These are phyloP conservation scores for Falco biarmicus DNA, from an alignment of 2,797 vertebrate genomes.

Conservation along the genomic window DNA sequence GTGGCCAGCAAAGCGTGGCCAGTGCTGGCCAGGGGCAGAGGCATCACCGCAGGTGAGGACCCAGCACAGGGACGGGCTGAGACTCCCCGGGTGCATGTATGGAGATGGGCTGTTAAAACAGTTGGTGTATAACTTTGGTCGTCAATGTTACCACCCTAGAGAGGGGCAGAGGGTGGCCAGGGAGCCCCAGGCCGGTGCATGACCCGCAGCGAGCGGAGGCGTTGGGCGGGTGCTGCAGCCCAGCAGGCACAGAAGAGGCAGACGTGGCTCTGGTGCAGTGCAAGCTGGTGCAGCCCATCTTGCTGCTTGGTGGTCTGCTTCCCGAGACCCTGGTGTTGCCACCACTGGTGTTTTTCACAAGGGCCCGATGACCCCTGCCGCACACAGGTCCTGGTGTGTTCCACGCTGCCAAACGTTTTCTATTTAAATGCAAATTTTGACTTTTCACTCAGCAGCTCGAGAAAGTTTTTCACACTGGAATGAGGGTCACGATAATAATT, in stretches of 20 bases:
- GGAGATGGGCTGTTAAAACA: neutral
- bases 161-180: fast-evolving
- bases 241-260: fast-evolving
- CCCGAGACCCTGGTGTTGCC: fast-evolving
- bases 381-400: neutral
- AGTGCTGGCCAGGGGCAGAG: neutral
- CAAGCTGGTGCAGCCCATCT: too few relatives aligned
- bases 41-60: fast-evolving
- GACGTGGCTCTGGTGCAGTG: fast-evolving
- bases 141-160: fast-evolving
- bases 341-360: neutral
- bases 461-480: conserved; percentile 72
- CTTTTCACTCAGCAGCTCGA: conserved; percentile 76
- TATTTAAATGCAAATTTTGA: conserved; percentile 85
- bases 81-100: fast-evolving
- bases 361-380: neutral
- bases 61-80: fast-evolving
- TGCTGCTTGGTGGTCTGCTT: neutral
- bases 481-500: conserved; percentile 80
- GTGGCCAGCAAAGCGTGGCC: neutral
- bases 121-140: fast-evolving
- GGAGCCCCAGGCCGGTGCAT: neutral
- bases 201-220: fast-evolving
- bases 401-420: conserved; percentile 55
- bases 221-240: neutral